These are phyloP conservation scores for Pleuronectes platessa DNA, from an alignment of 2,113 vertebrate genomes.

Conservation along the genomic window DNA sequence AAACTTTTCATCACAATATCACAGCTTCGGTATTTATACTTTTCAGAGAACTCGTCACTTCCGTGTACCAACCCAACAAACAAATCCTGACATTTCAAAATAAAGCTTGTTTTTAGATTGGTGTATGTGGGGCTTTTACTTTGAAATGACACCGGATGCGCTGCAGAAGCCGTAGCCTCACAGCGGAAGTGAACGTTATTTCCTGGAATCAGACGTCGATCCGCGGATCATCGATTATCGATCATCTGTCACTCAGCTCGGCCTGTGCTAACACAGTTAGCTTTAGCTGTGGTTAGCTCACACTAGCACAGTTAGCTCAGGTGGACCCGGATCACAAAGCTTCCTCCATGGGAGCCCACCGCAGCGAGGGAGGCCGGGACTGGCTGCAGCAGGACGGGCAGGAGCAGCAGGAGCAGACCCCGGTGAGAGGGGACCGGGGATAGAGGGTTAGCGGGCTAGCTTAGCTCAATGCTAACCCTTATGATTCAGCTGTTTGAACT, in stretches of 20 bases:
- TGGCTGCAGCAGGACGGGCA: slow-evolving; percentile 75
- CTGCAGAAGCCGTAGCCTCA: not conserved
- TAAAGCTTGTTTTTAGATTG: not conserved
- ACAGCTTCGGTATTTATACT: too few species aligned
- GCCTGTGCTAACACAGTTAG: not conserved
- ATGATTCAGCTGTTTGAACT: not conserved
- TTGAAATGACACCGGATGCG: slow-evolving; percentile 9
- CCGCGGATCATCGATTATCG: not conserved
- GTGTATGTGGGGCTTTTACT: slow-evolving; percentile 21
- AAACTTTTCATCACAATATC: too few species aligned
- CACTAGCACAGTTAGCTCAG: not conserved
- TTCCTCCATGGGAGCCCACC: slow-evolving; percentile 79
- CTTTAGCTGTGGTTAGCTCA: not conserved
- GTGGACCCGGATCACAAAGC: not conserved
- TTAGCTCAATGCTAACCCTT: not conserved
- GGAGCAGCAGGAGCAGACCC: slow-evolving; percentile 65
- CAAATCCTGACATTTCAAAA: not conserved
- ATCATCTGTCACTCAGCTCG: not conserved
- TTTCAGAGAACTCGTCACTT: too few species aligned
- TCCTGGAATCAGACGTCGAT: slow-evolving; percentile 18
- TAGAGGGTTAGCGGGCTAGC: slow-evolving; percentile 11
- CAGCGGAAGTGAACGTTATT: slow-evolving; percentile 2
- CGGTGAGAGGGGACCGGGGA: slow-evolving; percentile 43
- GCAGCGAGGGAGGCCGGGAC: slow-evolving; percentile 78
- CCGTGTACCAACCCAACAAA: too few species aligned